Evolutionary conservation across 1,140 invertebrate species (phyloP).

Genomic region (Babylonia areolata): DNA sequence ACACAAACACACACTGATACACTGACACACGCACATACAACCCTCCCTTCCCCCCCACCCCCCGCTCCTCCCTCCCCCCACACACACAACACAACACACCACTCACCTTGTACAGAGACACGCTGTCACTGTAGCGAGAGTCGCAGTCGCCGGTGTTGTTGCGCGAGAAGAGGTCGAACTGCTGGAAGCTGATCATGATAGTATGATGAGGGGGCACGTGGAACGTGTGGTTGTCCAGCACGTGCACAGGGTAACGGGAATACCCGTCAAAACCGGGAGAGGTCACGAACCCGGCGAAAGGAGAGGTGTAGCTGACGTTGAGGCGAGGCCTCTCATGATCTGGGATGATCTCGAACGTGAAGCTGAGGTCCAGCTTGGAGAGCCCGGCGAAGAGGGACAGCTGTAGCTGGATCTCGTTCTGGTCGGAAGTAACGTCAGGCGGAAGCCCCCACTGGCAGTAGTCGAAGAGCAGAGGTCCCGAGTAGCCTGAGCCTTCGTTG

Average conservation of each 20-base stretch:
- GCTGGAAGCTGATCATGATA: slow-evolving; percentile 41
- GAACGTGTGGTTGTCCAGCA: slow-evolving; percentile 30
- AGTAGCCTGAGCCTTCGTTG: neutral
- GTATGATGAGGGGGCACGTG: slow-evolving; percentile 20
- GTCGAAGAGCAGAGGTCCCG: slow-evolving; percentile 22
- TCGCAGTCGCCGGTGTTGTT: slow-evolving; percentile 20
- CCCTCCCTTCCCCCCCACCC: no score
- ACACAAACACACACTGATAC: no score
- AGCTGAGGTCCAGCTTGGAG: neutral
- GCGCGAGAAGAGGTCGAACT: slow-evolving; percentile 31
- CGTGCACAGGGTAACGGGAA: slow-evolving; percentile 31
- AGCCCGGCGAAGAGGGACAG: slow-evolving; percentile 27
- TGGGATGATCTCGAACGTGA: slow-evolving; percentile 26
- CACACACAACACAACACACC: no score
- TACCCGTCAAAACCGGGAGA: slow-evolving; percentile 30
- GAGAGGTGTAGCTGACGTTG: slow-evolving; percentile 11
- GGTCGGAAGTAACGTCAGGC: slow-evolving; percentile 34
- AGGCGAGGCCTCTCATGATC: slow-evolving; percentile 26
- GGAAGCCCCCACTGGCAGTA: slow-evolving; percentile 36
- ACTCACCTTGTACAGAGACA: slow-evolving; percentile 21
- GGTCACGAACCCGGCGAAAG: slow-evolving; percentile 25
- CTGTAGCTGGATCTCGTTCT: slow-evolving; percentile 28
- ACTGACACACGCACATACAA: no score
- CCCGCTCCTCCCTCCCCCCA: no score
- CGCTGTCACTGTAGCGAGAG: slow-evolving; percentile 7